phyloP scores from a whole-genome alignment of 2,113 vertebrate genomes.

The Phasianus colchicus region DNA sequence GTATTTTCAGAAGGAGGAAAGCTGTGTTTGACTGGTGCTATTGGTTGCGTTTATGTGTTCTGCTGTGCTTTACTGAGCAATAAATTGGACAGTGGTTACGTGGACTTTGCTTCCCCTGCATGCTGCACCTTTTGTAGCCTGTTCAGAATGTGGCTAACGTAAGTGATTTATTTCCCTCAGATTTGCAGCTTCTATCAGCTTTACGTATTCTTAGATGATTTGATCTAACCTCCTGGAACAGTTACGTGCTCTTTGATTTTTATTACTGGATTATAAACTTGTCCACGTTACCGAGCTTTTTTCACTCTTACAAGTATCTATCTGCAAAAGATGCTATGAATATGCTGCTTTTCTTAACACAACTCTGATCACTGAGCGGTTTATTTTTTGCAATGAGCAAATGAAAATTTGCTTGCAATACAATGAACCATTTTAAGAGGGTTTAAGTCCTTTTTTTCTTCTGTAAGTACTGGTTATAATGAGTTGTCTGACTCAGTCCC shows the following conservation, averaged over 20 bases:
- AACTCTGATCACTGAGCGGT: conserved; percentile 10
- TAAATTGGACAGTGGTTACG: neutral
- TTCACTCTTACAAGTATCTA: neutral
- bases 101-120: neutral
- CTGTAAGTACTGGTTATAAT: conserved; percentile 12
- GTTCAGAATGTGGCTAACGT: neutral
- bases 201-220: neutral
- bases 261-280: neutral
- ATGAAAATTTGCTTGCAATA: neutral
- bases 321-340: neutral
- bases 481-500: conserved; percentile 16
- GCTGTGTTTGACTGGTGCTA: neutral
- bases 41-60: neutral
- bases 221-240: neutral
- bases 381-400: neutral
- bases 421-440: neutral
- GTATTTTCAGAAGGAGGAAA: neutral
- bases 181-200: neutral
- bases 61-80: neutral
- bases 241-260: neutral
- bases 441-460: neutral
- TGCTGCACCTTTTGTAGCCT: neutral
- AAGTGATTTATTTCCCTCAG: neutral
- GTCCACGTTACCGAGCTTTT: fast-evolving
- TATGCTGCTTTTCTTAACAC: neutral